Evolutionary conservation across 2,797 vertebrate species (phyloP).

Genomic region (Gymnocypris eckloni): DNA sequence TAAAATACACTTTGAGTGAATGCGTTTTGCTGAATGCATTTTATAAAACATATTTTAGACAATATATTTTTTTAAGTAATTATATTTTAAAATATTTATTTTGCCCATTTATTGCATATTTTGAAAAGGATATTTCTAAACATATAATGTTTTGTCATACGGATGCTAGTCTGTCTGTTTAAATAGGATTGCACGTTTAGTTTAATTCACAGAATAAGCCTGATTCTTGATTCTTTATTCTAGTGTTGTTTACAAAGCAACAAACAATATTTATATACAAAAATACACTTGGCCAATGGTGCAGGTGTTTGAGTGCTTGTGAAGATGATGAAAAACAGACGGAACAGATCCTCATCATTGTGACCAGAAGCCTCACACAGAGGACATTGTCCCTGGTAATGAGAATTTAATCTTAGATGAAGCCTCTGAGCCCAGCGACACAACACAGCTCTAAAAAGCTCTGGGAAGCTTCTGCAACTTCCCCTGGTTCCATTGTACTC

Average conservation of each 20-base stretch:
- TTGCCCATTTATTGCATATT: neutral
- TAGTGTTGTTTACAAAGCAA: conserved; percentile 1
- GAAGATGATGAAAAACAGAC: conserved; percentile 23
- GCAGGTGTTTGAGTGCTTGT: conserved; percentile 24
- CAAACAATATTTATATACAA: neutral
- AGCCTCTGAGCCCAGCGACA: conserved; percentile 41
- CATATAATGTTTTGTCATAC: neutral
- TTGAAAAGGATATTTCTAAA: neutral
- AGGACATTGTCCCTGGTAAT: conserved; percentile 38
- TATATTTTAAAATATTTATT: neutral
- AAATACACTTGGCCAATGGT: neutral
- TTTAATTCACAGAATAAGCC: neutral
- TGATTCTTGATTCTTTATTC: neutral
- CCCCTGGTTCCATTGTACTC: conserved; percentile 70
- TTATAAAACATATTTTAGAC: neutral
- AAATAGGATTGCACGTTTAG: neutral
- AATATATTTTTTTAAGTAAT: too few relatives aligned
- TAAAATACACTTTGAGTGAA: neutral
- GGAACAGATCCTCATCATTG: neutral
- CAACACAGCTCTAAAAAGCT: conserved; percentile 69
- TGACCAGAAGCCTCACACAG: conserved; percentile 15
- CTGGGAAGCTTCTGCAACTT: conserved; percentile 72
- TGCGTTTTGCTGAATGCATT: neutral
- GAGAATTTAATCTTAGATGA: conserved; percentile 40
- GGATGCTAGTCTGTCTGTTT: neutral